Evolutionary conservation across 2,888 invertebrate species (phyloP).

Genomic region (Apamea epomidion): DNA sequence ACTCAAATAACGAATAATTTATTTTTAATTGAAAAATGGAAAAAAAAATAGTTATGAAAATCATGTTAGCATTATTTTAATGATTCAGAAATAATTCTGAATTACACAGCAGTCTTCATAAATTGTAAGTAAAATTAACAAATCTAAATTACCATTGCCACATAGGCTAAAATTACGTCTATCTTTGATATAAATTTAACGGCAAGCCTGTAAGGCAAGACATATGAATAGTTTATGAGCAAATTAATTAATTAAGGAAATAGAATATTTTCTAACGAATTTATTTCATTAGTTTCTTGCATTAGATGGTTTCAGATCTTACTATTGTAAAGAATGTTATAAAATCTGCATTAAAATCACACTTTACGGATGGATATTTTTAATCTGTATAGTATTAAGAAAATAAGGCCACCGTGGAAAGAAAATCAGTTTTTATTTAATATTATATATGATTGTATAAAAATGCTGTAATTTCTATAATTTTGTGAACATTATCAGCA

Average conservation of each 20-base stretch:
- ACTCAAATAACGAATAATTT: background rate
- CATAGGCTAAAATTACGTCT: slow-evolving; percentile 38
- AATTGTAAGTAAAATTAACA: background rate
- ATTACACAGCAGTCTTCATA: slow-evolving; percentile 35
- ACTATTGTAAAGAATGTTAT: slow-evolving; percentile 32
- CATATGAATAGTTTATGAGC: slow-evolving; percentile 68
- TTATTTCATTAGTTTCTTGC: slow-evolving; percentile 7
- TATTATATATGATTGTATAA: slow-evolving; percentile 27
- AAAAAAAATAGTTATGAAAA: background rate
- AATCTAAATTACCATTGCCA: slow-evolving; percentile 53
- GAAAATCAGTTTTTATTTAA: slow-evolving; percentile 20
- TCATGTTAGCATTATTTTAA: background rate
- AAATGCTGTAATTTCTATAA: slow-evolving; percentile 36
- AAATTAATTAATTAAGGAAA: slow-evolving; percentile 53
- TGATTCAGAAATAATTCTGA: slow-evolving; percentile 13
- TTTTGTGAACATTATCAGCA: slow-evolving; percentile 51
- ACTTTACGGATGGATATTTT: slow-evolving; percentile 23
- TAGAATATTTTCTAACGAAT: slow-evolving; percentile 17
- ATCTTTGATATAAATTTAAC: slow-evolving; percentile 65
- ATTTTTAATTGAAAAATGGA: background rate
- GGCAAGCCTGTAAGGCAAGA: slow-evolving; percentile 77
- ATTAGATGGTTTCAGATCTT: slow-evolving; percentile 52
- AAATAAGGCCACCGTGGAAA: slow-evolving; percentile 52
- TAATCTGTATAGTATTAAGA: slow-evolving; percentile 17
- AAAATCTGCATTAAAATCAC: slow-evolving; percentile 6